Percentiles rank a stretch among this genome's conserved stretches.
Evolutionary conservation across 2,888 invertebrate species (phyloP).

Genomic region (Acleris holmiana): DNA sequence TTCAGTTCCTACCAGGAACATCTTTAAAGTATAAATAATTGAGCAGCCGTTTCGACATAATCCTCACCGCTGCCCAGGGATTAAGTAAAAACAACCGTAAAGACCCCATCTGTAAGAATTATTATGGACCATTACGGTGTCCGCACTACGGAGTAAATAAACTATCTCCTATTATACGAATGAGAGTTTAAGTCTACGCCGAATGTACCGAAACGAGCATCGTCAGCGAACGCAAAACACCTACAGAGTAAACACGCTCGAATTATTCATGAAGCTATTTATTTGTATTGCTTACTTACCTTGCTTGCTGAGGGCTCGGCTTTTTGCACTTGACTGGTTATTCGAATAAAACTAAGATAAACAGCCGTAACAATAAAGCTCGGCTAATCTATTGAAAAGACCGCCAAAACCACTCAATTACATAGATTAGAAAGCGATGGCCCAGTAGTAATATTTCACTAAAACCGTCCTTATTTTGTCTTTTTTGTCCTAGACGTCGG

Average conservation of each 20-base stretch:
- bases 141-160: slow-evolving; percentile 65
- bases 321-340: slow-evolving; percentile 50
- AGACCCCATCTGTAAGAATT: slow-evolving; percentile 65
- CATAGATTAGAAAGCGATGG: too few relatives aligned
- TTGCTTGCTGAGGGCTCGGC: slow-evolving; percentile 48
- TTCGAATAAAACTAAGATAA: slow-evolving; percentile 32
- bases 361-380: slow-evolving; percentile 17
- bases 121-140: slow-evolving; percentile 64
- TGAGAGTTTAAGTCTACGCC: slow-evolving; percentile 78
- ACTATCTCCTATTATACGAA: slow-evolving; percentile 73
- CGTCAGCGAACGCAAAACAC: slow-evolving; percentile 65
- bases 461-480: too few relatives aligned
- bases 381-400: slow-evolving; percentile 17
- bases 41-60: slow-evolving; percentile 7
- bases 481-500: too few relatives aligned
- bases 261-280: slow-evolving; percentile 81
- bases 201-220: slow-evolving; percentile 63
- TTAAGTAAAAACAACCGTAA: slow-evolving; percentile 52
- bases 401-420: not conserved
- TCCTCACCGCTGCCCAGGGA: slow-evolving; percentile 34
- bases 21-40: too few relatives aligned
- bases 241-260: slow-evolving; percentile 48
- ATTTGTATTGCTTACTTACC: slow-evolving; percentile 79
- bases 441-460: too few relatives aligned
- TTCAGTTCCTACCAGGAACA: too few relatives aligned